These are phyloP conservation scores for Axis porcinus DNA, from an alignment of 2,113 vertebrate genomes.

Conservation along the genomic window DNA sequence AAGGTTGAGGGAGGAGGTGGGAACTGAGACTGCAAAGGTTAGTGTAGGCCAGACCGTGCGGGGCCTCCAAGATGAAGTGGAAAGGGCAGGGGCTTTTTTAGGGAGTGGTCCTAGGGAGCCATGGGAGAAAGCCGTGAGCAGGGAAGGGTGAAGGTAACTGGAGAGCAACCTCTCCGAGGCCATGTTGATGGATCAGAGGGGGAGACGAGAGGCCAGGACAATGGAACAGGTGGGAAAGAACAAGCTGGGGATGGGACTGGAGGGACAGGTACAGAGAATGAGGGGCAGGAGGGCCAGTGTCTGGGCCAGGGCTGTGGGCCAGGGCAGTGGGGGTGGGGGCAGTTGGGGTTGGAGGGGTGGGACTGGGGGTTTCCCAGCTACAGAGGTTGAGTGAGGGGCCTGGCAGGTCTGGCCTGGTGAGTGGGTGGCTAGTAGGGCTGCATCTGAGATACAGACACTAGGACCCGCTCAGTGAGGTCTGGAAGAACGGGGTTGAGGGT, in stretches of 20 bases:
- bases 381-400: neutral
- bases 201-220: neutral
- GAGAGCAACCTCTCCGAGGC: neutral
- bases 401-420: neutral
- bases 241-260: accelerated
- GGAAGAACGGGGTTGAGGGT: neutral
- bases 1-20: neutral
- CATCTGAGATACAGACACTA: neutral
- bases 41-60: neutral
- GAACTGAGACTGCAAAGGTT: neutral
- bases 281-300: no score
- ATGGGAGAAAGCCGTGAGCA: neutral
- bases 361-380: neutral
- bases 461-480: neutral
- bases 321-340: neutral
- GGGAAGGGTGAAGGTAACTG: neutral
- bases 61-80: neutral
- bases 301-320: neutral
- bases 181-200: accelerated
- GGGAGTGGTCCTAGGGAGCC: neutral
- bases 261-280: neutral
- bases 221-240: neutral
- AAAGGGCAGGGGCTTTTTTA: neutral
- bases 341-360: neutral
- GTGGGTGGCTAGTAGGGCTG: neutral